These are phyloP conservation scores for Sternotherus odoratus DNA, from an alignment of 2,797 vertebrate genomes.

Conservation along the genomic window DNA sequence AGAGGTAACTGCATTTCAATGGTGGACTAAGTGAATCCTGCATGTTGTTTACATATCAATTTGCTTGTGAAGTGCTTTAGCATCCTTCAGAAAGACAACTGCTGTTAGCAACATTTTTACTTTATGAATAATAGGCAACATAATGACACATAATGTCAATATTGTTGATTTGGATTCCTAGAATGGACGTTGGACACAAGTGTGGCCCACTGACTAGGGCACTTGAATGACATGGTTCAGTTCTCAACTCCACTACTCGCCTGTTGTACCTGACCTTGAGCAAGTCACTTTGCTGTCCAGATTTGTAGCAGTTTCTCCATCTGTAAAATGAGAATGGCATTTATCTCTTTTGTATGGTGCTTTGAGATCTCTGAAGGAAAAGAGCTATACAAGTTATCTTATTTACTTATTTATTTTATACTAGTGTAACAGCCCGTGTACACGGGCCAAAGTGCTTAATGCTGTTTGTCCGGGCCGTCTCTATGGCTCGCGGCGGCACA, in stretches of 20 bases:
- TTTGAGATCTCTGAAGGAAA: not conserved
- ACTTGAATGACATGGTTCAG: not conserved
- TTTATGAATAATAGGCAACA: not conserved
- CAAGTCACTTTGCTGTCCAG: not conserved
- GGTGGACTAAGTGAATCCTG: not conserved
- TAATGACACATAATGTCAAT: not conserved
- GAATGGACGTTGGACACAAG: not conserved
- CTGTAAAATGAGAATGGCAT: not conserved
- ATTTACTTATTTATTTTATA: not conserved
- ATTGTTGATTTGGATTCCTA: not conserved
- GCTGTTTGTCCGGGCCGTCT: too few relatives aligned
- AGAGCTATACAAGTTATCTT: not conserved
- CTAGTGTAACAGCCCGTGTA: too few relatives aligned
- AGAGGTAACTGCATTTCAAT: rapidly evolving
- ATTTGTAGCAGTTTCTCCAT: not conserved
- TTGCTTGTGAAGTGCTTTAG: not conserved
- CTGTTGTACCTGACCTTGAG: not conserved
- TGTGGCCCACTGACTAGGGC: not conserved
- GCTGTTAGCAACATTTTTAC: not conserved
- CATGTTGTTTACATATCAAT: rapidly evolving
- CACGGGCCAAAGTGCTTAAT: too few relatives aligned
- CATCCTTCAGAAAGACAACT: not conserved
- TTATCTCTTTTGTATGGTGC: not conserved
- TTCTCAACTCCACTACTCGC: not conserved
- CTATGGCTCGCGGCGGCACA: too few relatives aligned